phyloP scores from a whole-genome alignment of 2,797 vertebrate species.

The Eremophila alpestris region DNA sequence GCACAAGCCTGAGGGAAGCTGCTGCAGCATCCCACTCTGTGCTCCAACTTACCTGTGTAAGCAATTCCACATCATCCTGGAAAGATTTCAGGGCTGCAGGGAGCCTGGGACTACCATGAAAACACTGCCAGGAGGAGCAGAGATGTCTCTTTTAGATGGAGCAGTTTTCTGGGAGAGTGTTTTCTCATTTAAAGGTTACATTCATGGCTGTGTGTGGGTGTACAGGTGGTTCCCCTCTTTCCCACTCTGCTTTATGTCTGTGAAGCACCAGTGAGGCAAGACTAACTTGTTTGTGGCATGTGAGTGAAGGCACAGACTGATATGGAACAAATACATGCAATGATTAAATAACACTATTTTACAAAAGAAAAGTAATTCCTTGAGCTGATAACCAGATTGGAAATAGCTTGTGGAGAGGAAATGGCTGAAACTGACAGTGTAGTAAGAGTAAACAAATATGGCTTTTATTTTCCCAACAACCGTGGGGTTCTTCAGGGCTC shows the following conservation, averaged over 20 bases:
- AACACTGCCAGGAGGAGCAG: not conserved
- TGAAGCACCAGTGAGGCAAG: not conserved
- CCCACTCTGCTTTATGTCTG: not conserved
- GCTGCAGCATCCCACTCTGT: not conserved
- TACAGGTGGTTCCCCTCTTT: not conserved
- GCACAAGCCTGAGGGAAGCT: not conserved
- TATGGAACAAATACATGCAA: not conserved
- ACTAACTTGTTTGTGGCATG: not conserved
- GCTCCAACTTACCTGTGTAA: not conserved
- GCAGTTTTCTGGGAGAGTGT: not conserved
- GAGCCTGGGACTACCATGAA: not conserved
- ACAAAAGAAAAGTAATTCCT: not conserved
- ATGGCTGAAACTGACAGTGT: not conserved
- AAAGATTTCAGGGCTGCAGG: not conserved
- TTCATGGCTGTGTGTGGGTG: not conserved
- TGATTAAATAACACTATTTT: not conserved
- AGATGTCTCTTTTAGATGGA: not conserved
- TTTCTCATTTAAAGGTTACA: not conserved
- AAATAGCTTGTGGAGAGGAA: not conserved
- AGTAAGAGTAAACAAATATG: not conserved
- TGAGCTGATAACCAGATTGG: not conserved
- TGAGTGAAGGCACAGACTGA: not conserved
- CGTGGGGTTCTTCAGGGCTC: too few relatives aligned
- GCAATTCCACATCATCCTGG: not conserved
- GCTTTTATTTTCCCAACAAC: not conserved